Conservation (phyloP, 2,113 vertebrate species). For the Chascanopsetta lugubris region DNA sequence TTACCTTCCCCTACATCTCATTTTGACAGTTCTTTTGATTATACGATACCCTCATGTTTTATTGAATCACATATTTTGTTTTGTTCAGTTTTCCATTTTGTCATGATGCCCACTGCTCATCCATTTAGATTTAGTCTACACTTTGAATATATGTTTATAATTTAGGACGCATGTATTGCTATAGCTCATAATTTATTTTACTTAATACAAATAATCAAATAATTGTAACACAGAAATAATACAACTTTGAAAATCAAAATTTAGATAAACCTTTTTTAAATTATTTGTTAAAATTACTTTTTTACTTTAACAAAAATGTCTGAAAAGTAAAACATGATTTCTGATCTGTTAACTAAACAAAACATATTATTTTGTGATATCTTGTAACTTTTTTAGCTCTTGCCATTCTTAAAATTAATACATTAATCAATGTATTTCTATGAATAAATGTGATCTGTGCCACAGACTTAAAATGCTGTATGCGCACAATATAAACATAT, state of each 20-base stretch:
- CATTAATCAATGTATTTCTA: no score
- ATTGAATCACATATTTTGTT: not conserved
- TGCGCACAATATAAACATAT: no score
- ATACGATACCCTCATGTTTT: not conserved
- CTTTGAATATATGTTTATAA: not conserved
- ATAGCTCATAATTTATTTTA: no score
- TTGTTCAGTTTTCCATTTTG: conserved; percentile 4
- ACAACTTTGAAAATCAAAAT: not conserved
- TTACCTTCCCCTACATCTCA: not conserved
- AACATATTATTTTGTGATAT: not conserved
- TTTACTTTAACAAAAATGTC: no score
- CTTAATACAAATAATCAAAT: no score
- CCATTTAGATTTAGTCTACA: not conserved
- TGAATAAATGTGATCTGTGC: no score
- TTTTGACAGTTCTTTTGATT: not conserved
- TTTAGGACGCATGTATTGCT: no score
- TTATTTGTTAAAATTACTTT: no score
- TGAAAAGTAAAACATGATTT: no score
- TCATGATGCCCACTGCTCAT: not conserved
- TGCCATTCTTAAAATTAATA: no score
- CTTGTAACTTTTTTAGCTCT: not conserved
- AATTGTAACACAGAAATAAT: not conserved
- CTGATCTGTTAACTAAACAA: no score
- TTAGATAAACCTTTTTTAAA: not conserved
- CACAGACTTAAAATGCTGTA: not conserved